Evolutionary conservation across 2,797 vertebrate species (phyloP).

Genomic region (Serranus cabrilla): DNA sequence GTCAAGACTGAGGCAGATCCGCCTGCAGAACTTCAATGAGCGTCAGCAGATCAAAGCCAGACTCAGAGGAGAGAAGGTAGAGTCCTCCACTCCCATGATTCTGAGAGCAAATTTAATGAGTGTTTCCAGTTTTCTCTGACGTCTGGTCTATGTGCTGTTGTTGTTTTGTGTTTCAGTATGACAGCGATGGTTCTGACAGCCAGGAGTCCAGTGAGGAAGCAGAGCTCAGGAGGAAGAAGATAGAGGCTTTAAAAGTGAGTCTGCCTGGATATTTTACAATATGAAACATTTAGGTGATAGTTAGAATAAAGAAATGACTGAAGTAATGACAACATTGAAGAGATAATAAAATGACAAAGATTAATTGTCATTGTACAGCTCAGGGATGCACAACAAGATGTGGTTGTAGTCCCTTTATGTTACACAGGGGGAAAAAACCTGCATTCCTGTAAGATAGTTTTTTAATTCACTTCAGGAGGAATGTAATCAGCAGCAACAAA

Average conservation of each 20-base stretch:
- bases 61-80: slow-evolving; percentile 95
- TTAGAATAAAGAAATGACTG: background rate
- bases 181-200: slow-evolving; percentile 88
- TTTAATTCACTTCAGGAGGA: too few relatives aligned
- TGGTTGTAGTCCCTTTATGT: too few relatives aligned
- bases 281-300: background rate
- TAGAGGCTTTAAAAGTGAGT: slow-evolving; percentile 92
- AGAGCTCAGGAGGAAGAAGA: slow-evolving; percentile 91
- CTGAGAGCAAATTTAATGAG: slow-evolving; percentile 5
- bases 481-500: too few relatives aligned
- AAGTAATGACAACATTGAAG: too few relatives aligned
- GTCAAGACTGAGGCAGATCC: slow-evolving; percentile 93
- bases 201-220: slow-evolving; percentile 91
- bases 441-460: too few relatives aligned
- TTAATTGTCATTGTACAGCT: background rate
- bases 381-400: too few relatives aligned
- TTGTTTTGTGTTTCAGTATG: slow-evolving; percentile 84
- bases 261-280: background rate
- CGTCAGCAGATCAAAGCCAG: slow-evolving; percentile 98
- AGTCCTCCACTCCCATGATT: slow-evolving; percentile 2
- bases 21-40: slow-evolving; percentile 98
- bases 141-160: slow-evolving; percentile 1
- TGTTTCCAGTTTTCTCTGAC: slow-evolving; percentile 28
- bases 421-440: too few relatives aligned
- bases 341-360: background rate